Evolutionary conservation across 2,797 vertebrate genomes (phyloP).

Genomic region (Fundulus diaphanus): DNA sequence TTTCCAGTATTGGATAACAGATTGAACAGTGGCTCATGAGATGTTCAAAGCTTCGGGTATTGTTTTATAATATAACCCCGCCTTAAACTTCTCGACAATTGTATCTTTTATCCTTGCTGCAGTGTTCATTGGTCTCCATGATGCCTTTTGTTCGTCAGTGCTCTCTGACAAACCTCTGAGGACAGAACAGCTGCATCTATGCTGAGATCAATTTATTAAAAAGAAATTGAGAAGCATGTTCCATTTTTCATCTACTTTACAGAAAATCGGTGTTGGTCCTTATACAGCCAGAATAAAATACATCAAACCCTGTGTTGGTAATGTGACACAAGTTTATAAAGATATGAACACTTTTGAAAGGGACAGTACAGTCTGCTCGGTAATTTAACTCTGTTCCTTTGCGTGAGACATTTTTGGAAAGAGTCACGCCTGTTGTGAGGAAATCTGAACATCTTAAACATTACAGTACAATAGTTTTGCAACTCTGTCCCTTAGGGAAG

Average conservation of each 20-base stretch:
- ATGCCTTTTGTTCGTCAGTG: neutral
- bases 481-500: conserved; percentile 70
- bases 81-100: neutral
- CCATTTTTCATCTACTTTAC: neutral
- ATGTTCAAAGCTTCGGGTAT: neutral
- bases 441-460: conserved; percentile 70
- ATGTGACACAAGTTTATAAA: neutral
- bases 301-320: neutral
- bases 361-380: conserved; percentile 7
- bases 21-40: too few relatives aligned
- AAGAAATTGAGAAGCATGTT: neutral
- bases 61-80: neutral
- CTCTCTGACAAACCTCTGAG: neutral
- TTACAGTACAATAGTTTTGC: conserved; percentile 67
- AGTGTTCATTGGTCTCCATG: neutral
- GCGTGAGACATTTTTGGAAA: conserved; percentile 39
- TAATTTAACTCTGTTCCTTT: conserved; percentile 27
- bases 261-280: neutral
- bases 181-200: neutral
- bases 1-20: too few relatives aligned
- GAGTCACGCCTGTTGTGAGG: conserved; percentile 51
- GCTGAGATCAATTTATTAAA: neutral
- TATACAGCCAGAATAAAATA: neutral
- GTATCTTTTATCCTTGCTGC: neutral
- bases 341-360: neutral